Evolutionary conservation across 2,113 vertebrate species (phyloP).

Genomic region (Gallinago jamesoni): DNA sequence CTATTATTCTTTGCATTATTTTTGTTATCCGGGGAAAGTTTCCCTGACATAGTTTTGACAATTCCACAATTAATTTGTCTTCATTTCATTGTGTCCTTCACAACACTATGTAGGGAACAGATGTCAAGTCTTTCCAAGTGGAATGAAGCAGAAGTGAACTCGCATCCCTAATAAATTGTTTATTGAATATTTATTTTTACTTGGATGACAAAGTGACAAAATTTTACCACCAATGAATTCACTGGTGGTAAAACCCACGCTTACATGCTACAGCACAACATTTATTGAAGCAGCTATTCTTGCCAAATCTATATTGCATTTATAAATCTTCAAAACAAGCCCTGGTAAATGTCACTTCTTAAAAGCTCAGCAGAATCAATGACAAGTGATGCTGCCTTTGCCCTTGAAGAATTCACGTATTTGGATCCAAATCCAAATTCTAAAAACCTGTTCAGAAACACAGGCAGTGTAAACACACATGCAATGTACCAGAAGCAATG

Average conservation of each 20-base stretch:
- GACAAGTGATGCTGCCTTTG: constrained; percentile 44
- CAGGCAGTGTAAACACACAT: not conserved
- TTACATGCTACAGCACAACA: constrained; percentile 51
- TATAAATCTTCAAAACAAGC: constrained; percentile 66
- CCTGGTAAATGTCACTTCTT: constrained; percentile 68
- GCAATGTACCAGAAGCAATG: not conserved
- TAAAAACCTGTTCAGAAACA: not conserved
- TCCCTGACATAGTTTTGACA: not conserved
- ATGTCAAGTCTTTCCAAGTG: constrained; percentile 47
- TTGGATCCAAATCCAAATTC: constrained; percentile 21
- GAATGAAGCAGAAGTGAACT: constrained; percentile 61
- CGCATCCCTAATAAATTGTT: constrained; percentile 59
- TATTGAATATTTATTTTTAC: constrained; percentile 66
- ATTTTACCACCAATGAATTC: not conserved
- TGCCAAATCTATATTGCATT: constrained; percentile 48
- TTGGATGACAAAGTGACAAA: not conserved
- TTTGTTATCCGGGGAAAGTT: not conserved
- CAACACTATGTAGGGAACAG: constrained; percentile 16
- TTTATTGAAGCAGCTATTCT: constrained; percentile 61
- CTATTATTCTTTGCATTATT: not conserved
- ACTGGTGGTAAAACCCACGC: constrained; percentile 12
- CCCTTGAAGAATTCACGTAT: constrained; percentile 24
- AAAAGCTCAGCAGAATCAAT: constrained; percentile 55
- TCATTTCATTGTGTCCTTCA: constrained; percentile 36
- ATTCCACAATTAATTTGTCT: constrained; percentile 50